Evolutionary conservation across 2,888 invertebrate genomes (phyloP).

Genomic region (Drosophila engyochracea): DNA sequence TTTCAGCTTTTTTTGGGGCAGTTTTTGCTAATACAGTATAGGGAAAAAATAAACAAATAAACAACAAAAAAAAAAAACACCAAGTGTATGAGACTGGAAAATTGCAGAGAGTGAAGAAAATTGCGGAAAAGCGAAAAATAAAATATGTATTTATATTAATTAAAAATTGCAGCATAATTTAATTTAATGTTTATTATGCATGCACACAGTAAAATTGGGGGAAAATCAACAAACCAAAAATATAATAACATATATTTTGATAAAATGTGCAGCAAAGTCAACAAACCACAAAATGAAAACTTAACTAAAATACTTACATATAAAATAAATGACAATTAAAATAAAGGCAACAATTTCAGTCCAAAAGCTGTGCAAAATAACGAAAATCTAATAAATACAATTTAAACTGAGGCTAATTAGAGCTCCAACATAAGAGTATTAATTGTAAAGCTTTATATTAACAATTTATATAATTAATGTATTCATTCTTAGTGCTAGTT

Average conservation of each 20-base stretch:
- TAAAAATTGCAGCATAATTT: conserved; percentile 20
- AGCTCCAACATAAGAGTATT: conserved; percentile 5
- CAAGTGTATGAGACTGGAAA: conserved; percentile 64
- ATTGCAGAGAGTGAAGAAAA: conserved; percentile 14
- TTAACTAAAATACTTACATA: background rate
- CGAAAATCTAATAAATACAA: background rate
- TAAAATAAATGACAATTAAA: conserved; percentile 2
- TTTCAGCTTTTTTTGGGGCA: background rate
- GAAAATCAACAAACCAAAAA: background rate
- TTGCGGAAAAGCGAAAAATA: conserved; percentile 9
- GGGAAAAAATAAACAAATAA: conserved; percentile 1
- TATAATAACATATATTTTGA: conserved; percentile 58
- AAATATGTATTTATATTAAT: conserved; percentile 53
- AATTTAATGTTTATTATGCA: conserved; percentile 27
- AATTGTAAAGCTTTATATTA: conserved; percentile 32
- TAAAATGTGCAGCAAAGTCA: conserved; percentile 25
- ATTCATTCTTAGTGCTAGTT: conserved; percentile 9
- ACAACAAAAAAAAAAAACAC: conserved; percentile 12
- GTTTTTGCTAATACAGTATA: conserved; percentile 14
- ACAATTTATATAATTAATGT: conserved; percentile 26
- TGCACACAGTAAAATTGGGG: background rate
- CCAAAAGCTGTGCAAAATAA: conserved; percentile 16
- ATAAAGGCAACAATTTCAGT: conserved; percentile 14
- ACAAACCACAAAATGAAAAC: conserved; percentile 1
- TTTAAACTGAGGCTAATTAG: conserved; percentile 14